Base-by-base conservation (phyloP, 2,113 vertebrate genomes). In the Drymodes brunneopygia region DNA sequence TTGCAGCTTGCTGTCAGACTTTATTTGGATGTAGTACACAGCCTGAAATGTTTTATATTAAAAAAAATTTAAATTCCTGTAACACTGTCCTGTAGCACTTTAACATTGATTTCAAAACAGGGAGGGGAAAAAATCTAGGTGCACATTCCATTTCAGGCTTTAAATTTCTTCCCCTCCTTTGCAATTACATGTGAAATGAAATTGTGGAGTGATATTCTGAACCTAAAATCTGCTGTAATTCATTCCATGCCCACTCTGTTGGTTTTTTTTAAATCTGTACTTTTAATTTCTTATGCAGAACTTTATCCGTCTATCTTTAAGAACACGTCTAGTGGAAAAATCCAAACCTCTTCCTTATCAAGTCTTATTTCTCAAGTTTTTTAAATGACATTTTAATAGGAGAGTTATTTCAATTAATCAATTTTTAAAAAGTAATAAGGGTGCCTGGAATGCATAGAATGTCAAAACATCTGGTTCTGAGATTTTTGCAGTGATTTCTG, bases 401-500 rank as follows among this genome's bases (percentile, higher is more conserved):
- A 38, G 45, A 66, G 31, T 38, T 29, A 89, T 75, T 95, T 71
- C 14, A 58, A 77, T 92, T 95, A 94, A 87, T 93, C 61, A 33
- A 21, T 40, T 81, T 88, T 69, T 60, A 2, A 80, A 81, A 90
- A 90, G 48, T 11, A 62, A 47, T 61, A 57, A 44, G n/a, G 67
- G 44, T 62, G 80, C 56, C 78, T 79, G 31, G 74, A 73, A 53
- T 54, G n/a, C 89, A 54, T 23, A 62, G 72, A 82, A 67, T 90
- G 75, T 92, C 45, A 71, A 57, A 69, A 90, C 64, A 92, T 66
- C 80, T 86, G 69, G 24, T 64, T 62, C 44, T 94, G 83, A 78
- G 90, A 73, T 50, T 84, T 86, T 80, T 82, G 61, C 73, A 89
- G 48, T 91, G 15, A 21, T 86, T 92, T 92, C 88, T 92, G 88